phyloP scores from a whole-genome alignment of 2,797 vertebrate genomes.

The Sciurus carolinensis region DNA sequence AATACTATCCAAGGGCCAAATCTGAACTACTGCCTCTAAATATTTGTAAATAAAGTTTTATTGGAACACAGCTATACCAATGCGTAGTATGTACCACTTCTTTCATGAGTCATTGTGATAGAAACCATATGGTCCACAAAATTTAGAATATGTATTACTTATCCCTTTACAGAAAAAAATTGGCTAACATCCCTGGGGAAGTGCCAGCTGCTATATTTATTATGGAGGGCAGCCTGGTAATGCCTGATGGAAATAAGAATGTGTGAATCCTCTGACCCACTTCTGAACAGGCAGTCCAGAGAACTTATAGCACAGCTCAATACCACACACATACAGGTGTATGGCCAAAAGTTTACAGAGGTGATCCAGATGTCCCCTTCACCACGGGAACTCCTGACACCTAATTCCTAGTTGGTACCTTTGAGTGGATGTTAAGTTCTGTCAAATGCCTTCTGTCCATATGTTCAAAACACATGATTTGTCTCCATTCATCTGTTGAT shows the following conservation, averaged over 20 bases:
- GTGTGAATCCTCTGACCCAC: neutral
- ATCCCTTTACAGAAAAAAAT: neutral
- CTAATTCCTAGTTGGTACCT: neutral
- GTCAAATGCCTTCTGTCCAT: neutral
- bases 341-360: neutral
- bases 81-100: neutral
- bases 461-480: neutral
- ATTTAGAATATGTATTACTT: neutral
- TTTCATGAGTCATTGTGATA: neutral
- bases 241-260: neutral
- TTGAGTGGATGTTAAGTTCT: neutral
- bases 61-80: neutral
- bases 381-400: neutral
- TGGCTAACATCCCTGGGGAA: neutral
- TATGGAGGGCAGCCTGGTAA: no score
- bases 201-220: neutral
- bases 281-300: neutral
- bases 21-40: neutral
- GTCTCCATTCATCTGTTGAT: neutral
- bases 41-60: neutral
- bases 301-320: neutral
- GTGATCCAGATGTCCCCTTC: neutral
- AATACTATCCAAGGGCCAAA: neutral
- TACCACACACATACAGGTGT: neutral
- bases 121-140: neutral